Conservation (phyloP, 2,797 vertebrate genomes). For the Peromyscus nudipes region DNA sequence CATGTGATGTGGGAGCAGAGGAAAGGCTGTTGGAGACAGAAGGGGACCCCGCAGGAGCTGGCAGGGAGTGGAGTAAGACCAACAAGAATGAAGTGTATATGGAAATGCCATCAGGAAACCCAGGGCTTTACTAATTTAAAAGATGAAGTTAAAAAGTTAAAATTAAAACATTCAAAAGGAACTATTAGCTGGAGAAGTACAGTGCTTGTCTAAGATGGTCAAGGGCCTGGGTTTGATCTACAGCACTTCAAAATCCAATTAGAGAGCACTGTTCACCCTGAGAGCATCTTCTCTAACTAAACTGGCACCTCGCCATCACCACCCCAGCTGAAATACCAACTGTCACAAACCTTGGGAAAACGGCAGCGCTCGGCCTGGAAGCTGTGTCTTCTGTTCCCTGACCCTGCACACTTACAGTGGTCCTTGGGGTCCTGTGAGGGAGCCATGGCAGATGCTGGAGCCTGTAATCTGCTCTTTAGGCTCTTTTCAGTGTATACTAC, state of each 20-base stretch:
- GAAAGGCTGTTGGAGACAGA: not conserved
- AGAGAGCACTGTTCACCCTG: not conserved
- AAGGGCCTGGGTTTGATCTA: not conserved
- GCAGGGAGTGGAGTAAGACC: not conserved
- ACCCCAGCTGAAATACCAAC: rapidly evolving
- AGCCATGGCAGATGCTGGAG: not conserved
- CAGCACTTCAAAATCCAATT: not conserved
- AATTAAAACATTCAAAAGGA: not conserved
- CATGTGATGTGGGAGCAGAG: not conserved
- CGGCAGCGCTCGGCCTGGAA: not conserved
- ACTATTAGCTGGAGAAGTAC: not conserved
- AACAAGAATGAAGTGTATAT: not conserved
- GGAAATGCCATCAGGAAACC: not conserved
- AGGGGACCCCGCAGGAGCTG: not conserved
- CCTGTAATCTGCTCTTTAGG: not conserved
- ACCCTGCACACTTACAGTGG: not conserved
- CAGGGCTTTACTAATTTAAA: not conserved
- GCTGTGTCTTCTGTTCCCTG: not conserved
- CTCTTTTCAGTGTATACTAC: not conserved
- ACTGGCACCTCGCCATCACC: too few relatives aligned
- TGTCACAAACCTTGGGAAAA: not conserved
- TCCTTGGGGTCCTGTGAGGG: too few relatives aligned
- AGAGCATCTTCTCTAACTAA: not conserved
- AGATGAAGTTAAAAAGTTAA: not conserved
- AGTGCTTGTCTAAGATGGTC: not conserved